These are phyloP conservation scores for Falco berigora DNA, from an alignment of 2,797 vertebrate genomes.

Conservation along the genomic window DNA sequence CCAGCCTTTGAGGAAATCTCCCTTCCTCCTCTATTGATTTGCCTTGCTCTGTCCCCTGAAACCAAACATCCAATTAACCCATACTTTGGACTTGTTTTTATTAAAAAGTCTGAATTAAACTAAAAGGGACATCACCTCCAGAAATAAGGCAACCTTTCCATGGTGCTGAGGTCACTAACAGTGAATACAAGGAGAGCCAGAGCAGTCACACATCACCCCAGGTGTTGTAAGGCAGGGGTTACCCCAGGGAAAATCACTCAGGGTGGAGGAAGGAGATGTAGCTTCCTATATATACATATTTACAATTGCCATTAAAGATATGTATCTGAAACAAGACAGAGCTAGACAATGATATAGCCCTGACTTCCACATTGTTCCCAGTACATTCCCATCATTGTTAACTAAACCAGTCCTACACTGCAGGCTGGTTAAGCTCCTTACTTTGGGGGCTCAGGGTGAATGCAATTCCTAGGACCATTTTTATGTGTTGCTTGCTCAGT, in stretches of 20 bases:
- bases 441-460: not conserved
- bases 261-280: not conserved
- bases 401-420: not conserved
- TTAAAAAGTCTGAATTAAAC: not conserved
- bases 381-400: rapidly evolving
- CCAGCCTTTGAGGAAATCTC: not conserved
- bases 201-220: no score
- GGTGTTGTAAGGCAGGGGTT: not conserved
- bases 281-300: not conserved
- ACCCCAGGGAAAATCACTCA: not conserved
- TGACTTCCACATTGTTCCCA: not conserved
- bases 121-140: not conserved
- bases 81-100: not conserved
- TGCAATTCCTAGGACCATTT: not conserved
- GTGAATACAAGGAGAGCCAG: rapidly evolving
- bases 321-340: not conserved
- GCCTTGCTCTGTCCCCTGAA: not conserved
- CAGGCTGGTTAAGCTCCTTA: not conserved
- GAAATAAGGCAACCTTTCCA: rapidly evolving
- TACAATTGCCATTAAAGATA: not conserved
- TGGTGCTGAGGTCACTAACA: not conserved
- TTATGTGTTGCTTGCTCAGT: not conserved
- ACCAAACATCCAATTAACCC: not conserved
- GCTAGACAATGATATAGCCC: not conserved
- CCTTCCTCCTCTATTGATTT: not conserved